Conservation (phyloP, 1,140 invertebrate genomes). For the Drosophila nannoptera region DNA sequence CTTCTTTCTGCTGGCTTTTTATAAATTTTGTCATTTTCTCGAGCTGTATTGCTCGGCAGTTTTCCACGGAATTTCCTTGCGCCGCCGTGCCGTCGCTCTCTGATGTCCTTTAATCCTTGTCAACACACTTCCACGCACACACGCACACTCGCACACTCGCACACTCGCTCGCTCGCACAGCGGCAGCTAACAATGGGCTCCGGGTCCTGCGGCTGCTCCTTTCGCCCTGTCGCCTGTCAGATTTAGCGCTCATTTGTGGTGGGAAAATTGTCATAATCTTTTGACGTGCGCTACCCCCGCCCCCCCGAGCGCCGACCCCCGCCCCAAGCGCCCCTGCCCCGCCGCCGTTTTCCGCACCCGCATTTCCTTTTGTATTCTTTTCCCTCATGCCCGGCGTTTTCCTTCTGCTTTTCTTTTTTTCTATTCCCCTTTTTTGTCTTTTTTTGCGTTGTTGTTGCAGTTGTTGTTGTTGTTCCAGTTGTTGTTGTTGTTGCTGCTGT, state of each 20-base stretch:
- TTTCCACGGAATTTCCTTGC: conserved; percentile 48
- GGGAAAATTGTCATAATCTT: conserved; percentile 79
- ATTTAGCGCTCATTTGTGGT: conserved; percentile 76
- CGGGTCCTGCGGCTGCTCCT: conserved; percentile 50
- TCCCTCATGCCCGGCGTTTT: conserved; percentile 9
- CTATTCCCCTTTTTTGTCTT: conserved; percentile 6
- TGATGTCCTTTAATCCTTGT: conserved; percentile 72
- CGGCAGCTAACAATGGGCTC: conserved; percentile 63
- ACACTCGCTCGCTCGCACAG: conserved; percentile 13
- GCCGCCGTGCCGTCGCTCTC: conserved; percentile 7
- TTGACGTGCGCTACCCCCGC: conserved; percentile 65
- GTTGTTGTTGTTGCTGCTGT: no score
- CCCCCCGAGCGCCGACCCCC: background rate
- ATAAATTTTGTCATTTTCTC: conserved; percentile 49
- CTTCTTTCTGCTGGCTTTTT: conserved; percentile 36
- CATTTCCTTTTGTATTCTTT: conserved; percentile 33
- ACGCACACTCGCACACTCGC: conserved; percentile 14
- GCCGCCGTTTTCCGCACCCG: conserved; percentile 16
- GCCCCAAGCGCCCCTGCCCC: background rate
- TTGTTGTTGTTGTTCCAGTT: conserved; percentile 3
- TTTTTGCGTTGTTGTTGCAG: conserved; percentile 2
- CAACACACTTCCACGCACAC: conserved; percentile 41
- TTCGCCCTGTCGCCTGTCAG: conserved; percentile 59
- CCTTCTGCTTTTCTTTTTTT: background rate
- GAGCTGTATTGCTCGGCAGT: conserved; percentile 37